Evolutionary conservation across 2,888 invertebrate species (phyloP).

Genomic region (Prenolepis imparis): DNA sequence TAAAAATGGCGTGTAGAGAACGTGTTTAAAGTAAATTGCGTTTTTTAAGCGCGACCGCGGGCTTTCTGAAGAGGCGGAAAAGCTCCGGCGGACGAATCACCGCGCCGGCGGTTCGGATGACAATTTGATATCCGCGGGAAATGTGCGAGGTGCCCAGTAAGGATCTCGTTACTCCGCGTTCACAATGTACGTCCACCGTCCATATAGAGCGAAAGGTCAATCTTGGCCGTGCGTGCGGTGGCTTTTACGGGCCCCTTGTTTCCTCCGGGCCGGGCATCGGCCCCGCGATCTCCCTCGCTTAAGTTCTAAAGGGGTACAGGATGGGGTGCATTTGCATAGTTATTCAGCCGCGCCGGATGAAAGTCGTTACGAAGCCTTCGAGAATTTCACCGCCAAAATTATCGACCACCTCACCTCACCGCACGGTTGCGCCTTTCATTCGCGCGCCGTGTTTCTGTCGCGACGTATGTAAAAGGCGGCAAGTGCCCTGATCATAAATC

Average conservation of each 20-base stretch:
- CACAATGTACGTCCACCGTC: slow-evolving; percentile 36
- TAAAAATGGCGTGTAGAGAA: not conserved
- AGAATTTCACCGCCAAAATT: slow-evolving; percentile 74
- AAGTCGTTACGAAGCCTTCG: slow-evolving; percentile 74
- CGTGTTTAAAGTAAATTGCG: slow-evolving; percentile 19
- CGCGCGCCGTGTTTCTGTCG: slow-evolving; percentile 56
- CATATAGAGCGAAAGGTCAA: slow-evolving; percentile 53
- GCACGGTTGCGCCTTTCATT: slow-evolving; percentile 53
- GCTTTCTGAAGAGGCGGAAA: slow-evolving; percentile 18
- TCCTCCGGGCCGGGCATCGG: slow-evolving; percentile 64
- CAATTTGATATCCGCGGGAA: slow-evolving; percentile 49
- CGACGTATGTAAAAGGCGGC: slow-evolving; percentile 44
- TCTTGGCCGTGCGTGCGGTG: slow-evolving; percentile 60
- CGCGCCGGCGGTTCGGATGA: slow-evolving; percentile 18
- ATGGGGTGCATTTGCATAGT: slow-evolving; percentile 79
- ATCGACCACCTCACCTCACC: slow-evolving; percentile 41
- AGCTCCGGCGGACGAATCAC: slow-evolving; percentile 38
- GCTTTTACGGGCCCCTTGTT: slow-evolving; percentile 66
- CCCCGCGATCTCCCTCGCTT: slow-evolving; percentile 71
- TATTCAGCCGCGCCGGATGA: slow-evolving; percentile 75
- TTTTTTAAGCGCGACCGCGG: slow-evolving; percentile 8
- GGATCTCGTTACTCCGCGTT: slow-evolving; percentile 57
- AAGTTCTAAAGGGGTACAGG: slow-evolving; percentile 62
- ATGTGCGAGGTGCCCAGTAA: slow-evolving; percentile 19
- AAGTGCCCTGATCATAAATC: slow-evolving; percentile 29